Base-by-base conservation (phyloP, 2,113 vertebrate species). In the Cynopterus brachyotis region DNA sequence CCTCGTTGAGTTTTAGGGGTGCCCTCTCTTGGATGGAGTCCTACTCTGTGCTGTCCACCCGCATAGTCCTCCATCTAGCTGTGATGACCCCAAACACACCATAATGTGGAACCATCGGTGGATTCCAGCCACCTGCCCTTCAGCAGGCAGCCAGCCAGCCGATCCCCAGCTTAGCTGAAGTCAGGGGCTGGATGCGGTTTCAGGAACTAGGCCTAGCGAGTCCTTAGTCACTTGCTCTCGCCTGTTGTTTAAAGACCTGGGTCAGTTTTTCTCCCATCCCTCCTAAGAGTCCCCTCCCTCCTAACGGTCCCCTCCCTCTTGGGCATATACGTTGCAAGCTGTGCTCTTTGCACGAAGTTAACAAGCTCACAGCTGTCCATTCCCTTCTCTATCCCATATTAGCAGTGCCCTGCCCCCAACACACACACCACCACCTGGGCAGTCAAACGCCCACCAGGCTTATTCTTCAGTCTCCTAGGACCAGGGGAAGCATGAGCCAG, bases 1-100 rank as follows among this genome's bases (percentile, higher is more conserved):
- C 12, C 8, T 1, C 2, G 2, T 22, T 17, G 64, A 24, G 24
- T 53, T 50, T 35, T 8, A 1, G 5, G 12, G 32, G 40, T 17
- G 20, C 26, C 17, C 1, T 72, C n/a, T 24, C 20, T 37, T 6
- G 35, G 59, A 9, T 1, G 5, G 42, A 69, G 78, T 3, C 32
- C 32, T 59, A 22, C 1, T 47, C 40, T 62, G 30, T 47, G 22
- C 24, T 50, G 28, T 1, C 2, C 53, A 47, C 26, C 9, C 19
- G 35, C 15, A 0, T 5, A 5, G 40, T 37, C 13, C 6, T 67
- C 40, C 47, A 3, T 17, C 67, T 30, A 37, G 9, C 26, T 66
- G 40, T 1, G 6, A 1, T 76, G 50, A 16, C 20, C 20, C 8
- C 35, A 40, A 55, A 24, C 19, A 47, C 2, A 55, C 22, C n/a